A percentile compares a stretch with the other conserved stretches of the same genome.
Conservation (phyloP, 2,113 vertebrate genomes). For the Pseudorhombus dupliciocellatus region DNA sequence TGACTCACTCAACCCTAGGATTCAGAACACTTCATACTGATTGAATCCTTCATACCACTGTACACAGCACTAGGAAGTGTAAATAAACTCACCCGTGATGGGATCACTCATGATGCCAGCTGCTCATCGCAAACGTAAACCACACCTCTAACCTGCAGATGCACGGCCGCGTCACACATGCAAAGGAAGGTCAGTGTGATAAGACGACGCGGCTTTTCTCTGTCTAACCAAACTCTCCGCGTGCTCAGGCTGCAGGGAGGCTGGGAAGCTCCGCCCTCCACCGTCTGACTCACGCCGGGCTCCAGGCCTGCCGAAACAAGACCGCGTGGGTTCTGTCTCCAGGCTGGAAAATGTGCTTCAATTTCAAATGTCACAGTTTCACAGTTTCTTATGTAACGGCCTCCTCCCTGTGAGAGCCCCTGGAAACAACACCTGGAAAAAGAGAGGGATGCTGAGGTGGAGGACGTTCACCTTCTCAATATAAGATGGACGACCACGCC, state of each 20-base stretch:
- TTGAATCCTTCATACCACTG: background rate
- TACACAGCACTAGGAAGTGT: background rate
- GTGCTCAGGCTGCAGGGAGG: slow-evolving; percentile 32
- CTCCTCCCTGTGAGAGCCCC: background rate
- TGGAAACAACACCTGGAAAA: background rate
- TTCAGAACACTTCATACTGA: no score
- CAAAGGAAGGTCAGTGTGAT: background rate
- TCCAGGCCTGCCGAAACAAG: slow-evolving; percentile 57
- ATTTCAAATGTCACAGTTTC: background rate
- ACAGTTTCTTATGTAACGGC: background rate
- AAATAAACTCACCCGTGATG: slow-evolving; percentile 54
- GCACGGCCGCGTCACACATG: background rate
- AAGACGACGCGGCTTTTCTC: slow-evolving; percentile 1
- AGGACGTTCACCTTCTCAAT: no score
- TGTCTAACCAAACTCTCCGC: slow-evolving; percentile 10
- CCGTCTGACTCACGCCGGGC: slow-evolving; percentile 6
- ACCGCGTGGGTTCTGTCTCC: background rate
- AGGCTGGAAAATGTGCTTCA: slow-evolving; percentile 22
- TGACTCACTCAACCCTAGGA: no score
- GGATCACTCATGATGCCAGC: background rate
- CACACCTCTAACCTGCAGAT: slow-evolving; percentile 2
- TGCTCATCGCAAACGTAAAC: background rate
- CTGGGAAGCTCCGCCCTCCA: slow-evolving; percentile 39
- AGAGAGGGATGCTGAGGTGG: background rate
- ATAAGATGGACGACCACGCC: no score